Evolutionary conservation across 2,797 vertebrate genomes (phyloP).

Genomic region (Aeoliscus strigatus): DNA sequence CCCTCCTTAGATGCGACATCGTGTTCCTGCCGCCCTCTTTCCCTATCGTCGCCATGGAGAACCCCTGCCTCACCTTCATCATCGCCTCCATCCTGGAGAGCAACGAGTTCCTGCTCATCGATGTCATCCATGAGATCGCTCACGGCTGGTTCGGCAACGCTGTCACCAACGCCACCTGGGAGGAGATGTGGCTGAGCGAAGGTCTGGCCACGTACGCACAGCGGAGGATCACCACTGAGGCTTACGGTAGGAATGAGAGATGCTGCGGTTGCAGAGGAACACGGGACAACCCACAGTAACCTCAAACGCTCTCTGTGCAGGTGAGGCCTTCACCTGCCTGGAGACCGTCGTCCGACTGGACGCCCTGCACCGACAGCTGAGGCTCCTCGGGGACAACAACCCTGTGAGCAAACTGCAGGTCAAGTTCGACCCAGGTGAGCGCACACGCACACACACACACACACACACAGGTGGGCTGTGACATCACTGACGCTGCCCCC

Average conservation of each 20-base stretch:
- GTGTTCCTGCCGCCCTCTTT: conserved; percentile 96
- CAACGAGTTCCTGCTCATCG: conserved; percentile 91
- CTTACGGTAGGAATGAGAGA: conserved; percentile 76
- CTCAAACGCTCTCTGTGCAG: conserved; percentile 50
- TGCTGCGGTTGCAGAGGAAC: too few relatives aligned
- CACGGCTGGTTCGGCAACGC: conserved; percentile 98
- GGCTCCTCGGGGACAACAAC: conserved; percentile 90
- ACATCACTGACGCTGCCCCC: conserved; percentile 1
- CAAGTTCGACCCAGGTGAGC: conserved; percentile 73
- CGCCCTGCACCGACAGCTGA: conserved; percentile 91
- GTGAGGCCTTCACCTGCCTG: conserved; percentile 91
- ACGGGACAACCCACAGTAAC: too few relatives aligned
- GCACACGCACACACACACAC: background rate
- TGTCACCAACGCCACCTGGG: conserved; percentile 95
- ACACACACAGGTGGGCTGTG: background rate
- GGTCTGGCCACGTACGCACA: conserved; percentile 94
- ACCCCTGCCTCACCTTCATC: conserved; percentile 96
- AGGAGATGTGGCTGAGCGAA: conserved; percentile 98
- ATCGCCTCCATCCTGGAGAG: conserved; percentile 97
- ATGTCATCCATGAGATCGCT: conserved; percentile 91
- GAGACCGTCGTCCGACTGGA: conserved; percentile 93
- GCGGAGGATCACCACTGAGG: conserved; percentile 91
- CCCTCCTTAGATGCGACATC: conserved; percentile 84
- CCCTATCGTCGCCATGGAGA: conserved; percentile 98
- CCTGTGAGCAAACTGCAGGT: conserved; percentile 93